A percentile compares a stretch with the other conserved stretches of the same genome.
Evolutionary conservation across 2,113 vertebrate genomes (phyloP).

Genomic region (Catharus bicknelli): DNA sequence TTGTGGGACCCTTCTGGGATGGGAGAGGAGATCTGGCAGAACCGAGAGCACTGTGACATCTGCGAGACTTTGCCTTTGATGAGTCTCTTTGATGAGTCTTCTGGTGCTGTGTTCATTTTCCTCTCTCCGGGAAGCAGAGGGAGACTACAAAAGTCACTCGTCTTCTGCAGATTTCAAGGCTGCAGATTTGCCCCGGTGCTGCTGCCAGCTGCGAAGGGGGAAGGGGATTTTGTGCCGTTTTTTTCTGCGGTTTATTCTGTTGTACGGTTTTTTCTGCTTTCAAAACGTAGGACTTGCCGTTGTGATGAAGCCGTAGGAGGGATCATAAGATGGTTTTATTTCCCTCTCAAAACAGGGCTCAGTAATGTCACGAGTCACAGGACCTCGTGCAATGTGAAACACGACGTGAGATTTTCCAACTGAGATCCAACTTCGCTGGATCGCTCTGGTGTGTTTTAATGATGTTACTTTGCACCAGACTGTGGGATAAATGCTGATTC

Average conservation of each 20-base stretch:
- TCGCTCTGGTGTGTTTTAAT: not conserved
- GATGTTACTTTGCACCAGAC: not conserved
- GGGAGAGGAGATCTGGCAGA: not conserved
- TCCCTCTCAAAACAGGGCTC: not conserved
- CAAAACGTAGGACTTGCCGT: not conserved
- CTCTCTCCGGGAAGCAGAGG: not conserved
- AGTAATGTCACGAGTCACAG: not conserved
- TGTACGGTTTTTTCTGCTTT: not conserved
- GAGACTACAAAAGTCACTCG: not conserved
- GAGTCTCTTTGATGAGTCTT: not conserved
- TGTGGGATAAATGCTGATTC: not conserved
- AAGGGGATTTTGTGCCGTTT: fast-evolving
- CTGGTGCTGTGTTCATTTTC: not conserved
- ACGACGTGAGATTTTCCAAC: not conserved
- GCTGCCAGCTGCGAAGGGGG: not conserved
- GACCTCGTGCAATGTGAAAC: not conserved
- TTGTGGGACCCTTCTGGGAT: not conserved
- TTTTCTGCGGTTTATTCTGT: not conserved
- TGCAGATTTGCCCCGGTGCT: not conserved
- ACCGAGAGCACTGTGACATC: not conserved
- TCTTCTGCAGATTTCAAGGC: not conserved
- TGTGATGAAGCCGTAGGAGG: not conserved
- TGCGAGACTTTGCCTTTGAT: not conserved
- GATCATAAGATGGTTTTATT: not conserved
- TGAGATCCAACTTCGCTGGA: not conserved